Evolutionary conservation across 1,140 invertebrate genomes (phyloP), one percentile per base, ranked within the genome.

Genomic region (Potamilus streckersoni): DNA sequence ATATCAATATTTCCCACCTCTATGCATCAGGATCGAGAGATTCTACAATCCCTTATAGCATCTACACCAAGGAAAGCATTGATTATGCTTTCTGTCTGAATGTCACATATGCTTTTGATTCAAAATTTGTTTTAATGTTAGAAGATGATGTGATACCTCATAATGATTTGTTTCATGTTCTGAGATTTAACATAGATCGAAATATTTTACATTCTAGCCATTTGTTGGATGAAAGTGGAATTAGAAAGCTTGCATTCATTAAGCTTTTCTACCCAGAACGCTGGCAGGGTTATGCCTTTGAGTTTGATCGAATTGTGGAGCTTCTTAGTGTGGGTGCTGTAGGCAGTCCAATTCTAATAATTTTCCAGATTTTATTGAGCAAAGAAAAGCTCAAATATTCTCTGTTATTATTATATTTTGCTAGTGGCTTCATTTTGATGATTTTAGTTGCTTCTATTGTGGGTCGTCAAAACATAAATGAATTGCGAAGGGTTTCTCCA

Each of bases 1-100:
- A 20, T 17, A 63, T 49, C 19, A 71, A 38, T 31, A 23, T 17
- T 6, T 31, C 64, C 19, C 71, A 63, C 38, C 31, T 12, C 27
- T 73, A 65, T 17, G 69, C 17, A 17, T 70, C 67, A 57, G 31
- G 63, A 16, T 58, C 31, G 0, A n/a, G n/a, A 55, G 15, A 74
- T 60, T 19, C 14, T 49, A 69, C 38, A 49, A 8, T 49, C 0
- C 38, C 38, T 49, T 11, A 79, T 31, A 4, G 11, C 14, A 59
- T 3, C 1, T 73, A 72, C 23, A 56, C 56, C 1, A 66, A 73
- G 55, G 80, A 83, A 62, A 73, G 59, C 12, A 27, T 63, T 31
- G 82, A 83, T 57, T 83, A 81, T 73, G 69, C 70, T 23, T 83
- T 76, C 64, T 83, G 82, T 58, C 38, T 83, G 62, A 74, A 79